Evolutionary conservation across 1,140 invertebrate species (phyloP).

Genomic region (Solenopsis invicta): DNA sequence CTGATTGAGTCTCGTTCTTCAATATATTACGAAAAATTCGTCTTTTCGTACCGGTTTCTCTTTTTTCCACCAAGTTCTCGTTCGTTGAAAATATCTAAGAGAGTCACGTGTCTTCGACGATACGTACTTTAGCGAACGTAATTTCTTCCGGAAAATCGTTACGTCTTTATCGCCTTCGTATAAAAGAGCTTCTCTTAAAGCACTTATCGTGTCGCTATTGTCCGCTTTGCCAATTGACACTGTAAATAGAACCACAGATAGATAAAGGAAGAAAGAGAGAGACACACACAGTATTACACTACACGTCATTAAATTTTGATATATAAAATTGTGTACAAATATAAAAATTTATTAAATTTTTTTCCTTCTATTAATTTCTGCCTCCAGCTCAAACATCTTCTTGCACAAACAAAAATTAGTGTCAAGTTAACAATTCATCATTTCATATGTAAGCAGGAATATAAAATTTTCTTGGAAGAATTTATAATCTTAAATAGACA

Average conservation of each 20-base stretch:
- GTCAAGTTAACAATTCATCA: too few relatives aligned
- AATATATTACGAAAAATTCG: not conserved
- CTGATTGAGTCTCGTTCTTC: not conserved
- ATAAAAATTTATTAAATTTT: slow-evolving; percentile 18
- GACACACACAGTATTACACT: too few relatives aligned
- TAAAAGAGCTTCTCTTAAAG: not conserved
- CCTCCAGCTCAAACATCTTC: not conserved
- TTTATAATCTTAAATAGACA: too few relatives aligned
- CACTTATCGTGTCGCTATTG: slow-evolving; percentile 3
- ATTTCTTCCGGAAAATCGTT: slow-evolving; percentile 31
- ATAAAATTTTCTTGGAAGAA: too few relatives aligned
- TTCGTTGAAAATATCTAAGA: not conserved
- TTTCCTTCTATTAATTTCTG: not conserved
- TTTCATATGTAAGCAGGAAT: too few relatives aligned
- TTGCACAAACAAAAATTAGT: too few relatives aligned
- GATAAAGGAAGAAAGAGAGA: not conserved
- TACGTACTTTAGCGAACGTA: slow-evolving; percentile 15
- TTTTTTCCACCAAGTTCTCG: not conserved
- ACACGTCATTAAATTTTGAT: not conserved
- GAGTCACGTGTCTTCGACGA: not conserved
- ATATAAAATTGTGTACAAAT: not conserved
- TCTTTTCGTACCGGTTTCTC: not conserved
- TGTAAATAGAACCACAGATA: not conserved
- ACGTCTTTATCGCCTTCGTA: slow-evolving; percentile 22
- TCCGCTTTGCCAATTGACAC: slow-evolving; percentile 13